Conservation (phyloP, 2,113 vertebrate species). For the Ciconia boyciana region DNA sequence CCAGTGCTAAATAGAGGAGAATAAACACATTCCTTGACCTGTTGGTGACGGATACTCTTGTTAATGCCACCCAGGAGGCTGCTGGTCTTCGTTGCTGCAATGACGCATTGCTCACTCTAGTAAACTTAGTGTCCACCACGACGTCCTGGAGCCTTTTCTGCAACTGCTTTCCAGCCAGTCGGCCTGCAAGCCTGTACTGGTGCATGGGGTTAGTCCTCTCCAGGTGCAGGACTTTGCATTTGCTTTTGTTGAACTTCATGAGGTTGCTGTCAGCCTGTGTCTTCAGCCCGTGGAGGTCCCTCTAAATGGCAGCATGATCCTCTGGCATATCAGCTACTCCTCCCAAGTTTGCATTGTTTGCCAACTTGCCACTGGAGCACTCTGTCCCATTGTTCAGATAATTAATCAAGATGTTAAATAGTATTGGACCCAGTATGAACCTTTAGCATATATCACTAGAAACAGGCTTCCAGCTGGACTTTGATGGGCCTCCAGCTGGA, state of each 20-base stretch:
- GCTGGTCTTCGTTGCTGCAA: neutral
- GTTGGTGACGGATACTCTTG: neutral
- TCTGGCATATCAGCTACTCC: neutral
- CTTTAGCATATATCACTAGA: neutral
- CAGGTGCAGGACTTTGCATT: neutral
- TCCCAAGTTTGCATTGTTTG: neutral
- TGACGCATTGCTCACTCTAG: neutral
- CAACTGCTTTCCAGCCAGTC: neutral
- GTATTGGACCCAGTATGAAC: neutral
- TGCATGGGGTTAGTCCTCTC: neutral
- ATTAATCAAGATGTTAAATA: neutral
- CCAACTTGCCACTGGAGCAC: neutral
- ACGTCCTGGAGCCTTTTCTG: neutral
- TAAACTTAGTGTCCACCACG: neutral
- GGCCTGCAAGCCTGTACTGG: neutral
- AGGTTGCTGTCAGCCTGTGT: neutral
- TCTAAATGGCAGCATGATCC: neutral
- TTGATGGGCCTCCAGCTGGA: neutral
- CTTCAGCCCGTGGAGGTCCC: neutral
- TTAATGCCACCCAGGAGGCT: neutral
- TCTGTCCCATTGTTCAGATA: neutral
- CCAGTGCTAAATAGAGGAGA: neutral
- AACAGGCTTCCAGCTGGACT: neutral
- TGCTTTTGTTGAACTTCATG: neutral
- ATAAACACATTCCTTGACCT: neutral